Base-by-base conservation (phyloP, 1,140 invertebrate species). In the Drosophila mayri region DNA sequence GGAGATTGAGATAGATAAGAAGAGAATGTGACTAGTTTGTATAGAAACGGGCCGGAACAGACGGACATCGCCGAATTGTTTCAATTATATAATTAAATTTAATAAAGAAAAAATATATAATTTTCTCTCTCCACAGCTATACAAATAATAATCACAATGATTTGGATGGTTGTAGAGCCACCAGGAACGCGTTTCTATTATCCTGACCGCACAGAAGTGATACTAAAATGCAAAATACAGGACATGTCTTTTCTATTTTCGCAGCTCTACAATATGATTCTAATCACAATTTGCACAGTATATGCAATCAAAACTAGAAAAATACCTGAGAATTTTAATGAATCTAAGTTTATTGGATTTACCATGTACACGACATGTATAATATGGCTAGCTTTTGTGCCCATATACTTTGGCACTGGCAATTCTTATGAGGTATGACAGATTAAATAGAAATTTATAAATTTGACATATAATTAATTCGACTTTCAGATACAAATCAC, bases 321-420 rank as follows among this genome's bases (percentile, higher is more conserved):
- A 85, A 94, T 98, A 43, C 97, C 97, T 0, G 97, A 97, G 93
- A 98, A 98, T 91, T 98, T 98, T 91, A 98, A 98, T 93, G 96
- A 97, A 90, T 96, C 96, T 0, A 96, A 97, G 92, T 97, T 96
- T 82, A 97, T 97, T 70, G 96, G 96, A 14, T 97, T 97, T 76
- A 96, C 96, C 4, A 97, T 97, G 96, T 98, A 98, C 91, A 97
- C 97, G 1, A 98, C 97, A 0, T 96, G 97, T 74, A 96, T 98
- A 16, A 97, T 97, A 67, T 98, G 97, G 97, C 93, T 97, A 25
- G 97, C 97, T n/a, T 98, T 98, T 92, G 94, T 97, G 10, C 96
- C 97, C 3, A 97, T 98, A 67, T 97, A 97, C 93, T 97, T 95
- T 87, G 96, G 96, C 4, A 96, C 96, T 57, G 95, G 96, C 65